Evolutionary conservation across 1,140 invertebrate genomes (phyloP), one percentile per base, ranked within the genome.

Genomic region (Akabosia matsudoensis): DNA sequence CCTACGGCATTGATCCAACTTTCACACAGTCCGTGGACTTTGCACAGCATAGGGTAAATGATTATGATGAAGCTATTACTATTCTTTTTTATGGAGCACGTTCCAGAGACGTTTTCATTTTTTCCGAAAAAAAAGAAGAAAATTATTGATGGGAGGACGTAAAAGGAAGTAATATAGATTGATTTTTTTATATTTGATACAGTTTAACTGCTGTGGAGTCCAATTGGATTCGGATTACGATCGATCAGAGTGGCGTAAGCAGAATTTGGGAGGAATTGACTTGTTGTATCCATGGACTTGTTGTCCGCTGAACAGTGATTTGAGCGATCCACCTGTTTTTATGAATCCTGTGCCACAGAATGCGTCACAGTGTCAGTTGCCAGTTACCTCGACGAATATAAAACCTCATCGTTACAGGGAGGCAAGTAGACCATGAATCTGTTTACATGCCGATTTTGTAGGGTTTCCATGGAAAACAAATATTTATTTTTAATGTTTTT

Each of bases 171-270:
- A 74, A 74, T 64, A 13, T 61, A 7, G 10, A n/a, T n/a, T n/a
- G n/a, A 61, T 61, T 67, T 67, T 33, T 10, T 56, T 33, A 28
- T 73, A n/a, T n/a, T n/a, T 22, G 4, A 34, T 86, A 18, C 83
- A 93, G 89, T 91, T 94, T 82, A 87, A 91, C 75, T 96, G 94
- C 82, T 96, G 94, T 84, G 94, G 93, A 13, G 91, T 94, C 82
- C 88, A 89, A 33, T 90, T 90, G 78, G 90, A 91, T 1, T 87
- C 88, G 64, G 93, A 95, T 87, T 95, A 93, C 84, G 90, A 91
- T 78, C 92, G 91, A 74, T 93, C 93, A 0, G 85, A 90, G 82
- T 95, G 93, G 93, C 88, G 91, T 74, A 85, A 92, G n/a, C 88
- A 91, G 79, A 88, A 90, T 80, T 87, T 91, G 45, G 90, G 92